These are phyloP conservation scores for Synergus umbraculus DNA, from an alignment of 2,888 invertebrate species.

Conservation along the genomic window DNA sequence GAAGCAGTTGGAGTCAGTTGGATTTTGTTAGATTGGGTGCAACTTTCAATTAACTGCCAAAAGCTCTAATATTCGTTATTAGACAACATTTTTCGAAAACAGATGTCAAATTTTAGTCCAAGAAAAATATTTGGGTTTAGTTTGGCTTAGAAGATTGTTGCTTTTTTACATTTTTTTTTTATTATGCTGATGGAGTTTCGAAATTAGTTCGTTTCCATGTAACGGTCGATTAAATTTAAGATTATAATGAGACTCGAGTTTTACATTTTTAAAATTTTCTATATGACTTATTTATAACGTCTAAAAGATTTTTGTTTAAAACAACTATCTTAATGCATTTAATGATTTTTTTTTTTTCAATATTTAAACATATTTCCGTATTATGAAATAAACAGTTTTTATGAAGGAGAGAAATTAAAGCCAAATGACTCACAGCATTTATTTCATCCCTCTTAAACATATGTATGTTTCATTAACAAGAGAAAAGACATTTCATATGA, in stretches of 20 bases:
- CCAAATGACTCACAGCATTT: conserved; percentile 13
- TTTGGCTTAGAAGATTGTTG: background rate
- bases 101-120: background rate
- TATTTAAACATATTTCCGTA: background rate
- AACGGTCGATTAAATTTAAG: background rate
- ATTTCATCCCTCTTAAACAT: background rate
- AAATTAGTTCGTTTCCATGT: background rate
- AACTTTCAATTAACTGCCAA: no score
- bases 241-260: background rate
- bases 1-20: no score
- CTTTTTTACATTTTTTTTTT: background rate
- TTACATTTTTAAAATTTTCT: background rate
- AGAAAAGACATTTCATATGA: conserved; percentile 62
- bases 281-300: background rate
- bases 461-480: conserved; percentile 53
- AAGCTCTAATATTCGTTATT: background rate
- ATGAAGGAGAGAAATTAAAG: background rate
- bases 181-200: background rate
- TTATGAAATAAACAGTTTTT: conserved; percentile 1
- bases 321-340: background rate
- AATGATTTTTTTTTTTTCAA: background rate
- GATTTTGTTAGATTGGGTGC: no score
- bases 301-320: background rate
- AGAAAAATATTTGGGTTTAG: background rate
- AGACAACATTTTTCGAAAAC: background rate